A percentile compares a stretch with the other conserved stretches of the same genome.
Conservation (phyloP, 2,113 vertebrate genomes). For the Caracal caracal region DNA sequence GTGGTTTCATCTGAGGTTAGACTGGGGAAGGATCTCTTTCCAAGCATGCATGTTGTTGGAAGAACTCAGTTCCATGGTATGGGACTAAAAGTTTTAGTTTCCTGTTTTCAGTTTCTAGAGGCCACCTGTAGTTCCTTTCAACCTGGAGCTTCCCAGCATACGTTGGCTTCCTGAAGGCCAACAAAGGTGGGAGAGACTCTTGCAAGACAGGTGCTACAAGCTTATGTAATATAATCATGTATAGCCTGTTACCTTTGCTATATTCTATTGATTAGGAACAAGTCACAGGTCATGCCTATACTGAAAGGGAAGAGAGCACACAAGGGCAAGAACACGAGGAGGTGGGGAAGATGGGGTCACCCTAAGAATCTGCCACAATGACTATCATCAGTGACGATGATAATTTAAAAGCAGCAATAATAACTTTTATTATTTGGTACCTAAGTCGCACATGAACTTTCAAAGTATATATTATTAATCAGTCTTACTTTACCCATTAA, state of each 20-base stretch:
- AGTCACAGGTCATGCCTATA: not conserved
- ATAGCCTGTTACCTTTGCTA: not conserved
- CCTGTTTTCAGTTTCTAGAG: not conserved
- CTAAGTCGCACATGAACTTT: not conserved
- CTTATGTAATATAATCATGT: not conserved
- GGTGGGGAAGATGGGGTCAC: not conserved
- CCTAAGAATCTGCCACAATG: not conserved
- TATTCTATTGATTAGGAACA: not conserved
- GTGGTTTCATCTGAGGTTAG: not conserved
- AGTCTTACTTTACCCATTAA: not conserved
- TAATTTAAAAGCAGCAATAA: not conserved
- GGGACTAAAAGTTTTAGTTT: not conserved
- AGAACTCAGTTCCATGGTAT: not conserved
- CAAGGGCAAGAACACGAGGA: not conserved
- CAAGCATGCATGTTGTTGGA: not conserved
- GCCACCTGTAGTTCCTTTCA: not conserved
- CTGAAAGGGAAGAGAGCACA: not conserved
- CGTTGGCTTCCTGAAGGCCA: not conserved
- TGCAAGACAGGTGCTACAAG: not conserved
- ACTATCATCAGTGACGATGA: not conserved
- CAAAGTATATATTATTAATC: not conserved
- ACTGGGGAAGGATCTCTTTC: not conserved
- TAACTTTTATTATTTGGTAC: not conserved
- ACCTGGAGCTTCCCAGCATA: not conserved
- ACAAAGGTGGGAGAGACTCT: not conserved